Base-by-base conservation (phyloP, 2,888 invertebrate species). In the Timandra comae region DNA sequence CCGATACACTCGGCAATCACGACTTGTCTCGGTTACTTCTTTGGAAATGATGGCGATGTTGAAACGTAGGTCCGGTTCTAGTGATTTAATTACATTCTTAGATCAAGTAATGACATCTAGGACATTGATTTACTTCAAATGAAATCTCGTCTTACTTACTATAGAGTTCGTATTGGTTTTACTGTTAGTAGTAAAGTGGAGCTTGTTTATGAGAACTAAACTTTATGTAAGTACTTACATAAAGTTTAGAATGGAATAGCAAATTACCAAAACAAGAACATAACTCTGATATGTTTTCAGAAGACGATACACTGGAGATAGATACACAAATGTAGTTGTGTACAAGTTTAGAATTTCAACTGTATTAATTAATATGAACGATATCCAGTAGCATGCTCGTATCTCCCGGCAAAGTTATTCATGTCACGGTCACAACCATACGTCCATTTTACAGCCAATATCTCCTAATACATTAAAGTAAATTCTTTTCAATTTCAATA, bases 341-440 rank as follows among this genome's bases (percentile, higher is more conserved):
- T 16, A 50, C 59, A 57, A 56, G 63, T 56, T 65, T 69, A 59
- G 65, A 70, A 75, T 68, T 64, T 66, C 63, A 76, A 75, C 36
- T 49, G 47, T 54, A 55, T 63, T 54, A 56, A 57, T 69, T 63
- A 63, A 56, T 67, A 57, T 59, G 52, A 63, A 63, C 56, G 59
- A 63, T 65, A 72, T 68, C 53, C 49, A 46, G 49, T 62, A 59
- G 54, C 61, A 60, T 63, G 53, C 56, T 54, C 58, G n/a, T 60
- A 52, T 57, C 46, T 37, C 35, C 38, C 49, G 35, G 43, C 50
- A 69, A 59, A 68, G 62, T 69, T 72, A 78, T 78, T 76, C 75
- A 46, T 49, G 59, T 53, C 76, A 70, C 73, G 70, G 27, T 52
- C 46, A 46, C 47, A 56, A 46, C 41, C 37, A 44, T 33, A 33